Evolutionary conservation across 2,797 vertebrate genomes (phyloP).

Genomic region (Linurgus olivaceus): DNA sequence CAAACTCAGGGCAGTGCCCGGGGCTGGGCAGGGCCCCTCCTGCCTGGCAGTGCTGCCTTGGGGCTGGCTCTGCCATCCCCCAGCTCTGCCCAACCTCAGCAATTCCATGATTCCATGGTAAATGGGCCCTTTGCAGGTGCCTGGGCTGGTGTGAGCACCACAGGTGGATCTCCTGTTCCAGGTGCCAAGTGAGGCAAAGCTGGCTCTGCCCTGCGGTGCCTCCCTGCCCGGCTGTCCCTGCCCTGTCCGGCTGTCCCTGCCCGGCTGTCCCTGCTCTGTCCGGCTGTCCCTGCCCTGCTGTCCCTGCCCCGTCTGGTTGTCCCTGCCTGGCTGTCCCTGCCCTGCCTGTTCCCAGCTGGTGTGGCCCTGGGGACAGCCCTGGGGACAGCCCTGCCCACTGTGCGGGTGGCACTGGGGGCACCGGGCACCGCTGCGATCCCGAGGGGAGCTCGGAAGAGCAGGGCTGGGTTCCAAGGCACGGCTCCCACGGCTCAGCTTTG

Average conservation of each 20-base stretch:
- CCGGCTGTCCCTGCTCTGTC: too few relatives aligned
- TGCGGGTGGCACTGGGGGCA: background rate
- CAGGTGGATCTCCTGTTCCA: background rate
- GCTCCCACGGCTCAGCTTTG: background rate
- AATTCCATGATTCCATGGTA: fast-evolving
- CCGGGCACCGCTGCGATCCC: background rate
- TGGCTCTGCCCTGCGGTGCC: fast-evolving
- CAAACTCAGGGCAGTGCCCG: fast-evolving
- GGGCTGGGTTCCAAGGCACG: background rate
- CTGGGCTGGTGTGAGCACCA: background rate
- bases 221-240: too few relatives aligned
- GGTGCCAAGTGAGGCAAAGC: background rate
- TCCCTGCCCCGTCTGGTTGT: too few relatives aligned
- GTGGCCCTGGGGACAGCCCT: background rate
- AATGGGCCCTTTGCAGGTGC: background rate
- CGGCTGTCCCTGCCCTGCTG: too few relatives aligned
- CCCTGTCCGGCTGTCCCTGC: too few relatives aligned
- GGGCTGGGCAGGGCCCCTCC: fast-evolving
- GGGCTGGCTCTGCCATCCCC: background rate
- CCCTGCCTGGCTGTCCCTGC: too few relatives aligned
- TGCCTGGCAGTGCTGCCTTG: background rate
- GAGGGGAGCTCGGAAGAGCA: background rate
- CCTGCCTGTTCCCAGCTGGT: too few relatives aligned
- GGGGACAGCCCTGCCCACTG: background rate
- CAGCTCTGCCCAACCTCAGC: background rate